Conservation (phyloP, 37 sponge, comb jelly and placozoan species). For the Bolinopsis microptera region DNA sequence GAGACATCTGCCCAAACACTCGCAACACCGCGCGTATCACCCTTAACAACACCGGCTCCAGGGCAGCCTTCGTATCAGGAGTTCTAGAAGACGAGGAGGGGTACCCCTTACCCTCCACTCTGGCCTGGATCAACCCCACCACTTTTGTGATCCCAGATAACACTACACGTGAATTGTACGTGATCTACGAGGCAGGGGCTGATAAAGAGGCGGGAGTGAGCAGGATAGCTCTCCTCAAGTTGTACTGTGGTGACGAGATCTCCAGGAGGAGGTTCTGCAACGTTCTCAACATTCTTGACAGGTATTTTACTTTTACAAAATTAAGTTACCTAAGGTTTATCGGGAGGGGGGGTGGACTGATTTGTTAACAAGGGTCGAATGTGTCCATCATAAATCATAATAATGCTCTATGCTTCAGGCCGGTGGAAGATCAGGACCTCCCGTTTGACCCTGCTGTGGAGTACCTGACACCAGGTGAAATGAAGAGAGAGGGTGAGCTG, state of each 20-base stretch:
- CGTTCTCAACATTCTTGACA: not conserved
- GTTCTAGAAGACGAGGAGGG: conserved; percentile 50
- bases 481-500: not conserved
- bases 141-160: not conserved
- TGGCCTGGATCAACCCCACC: conserved; percentile 43
- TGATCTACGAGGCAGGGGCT: conserved; percentile 35
- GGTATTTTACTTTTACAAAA: conserved; percentile 3
- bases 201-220: not conserved
- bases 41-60: conserved; percentile 12
- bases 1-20: not conserved
- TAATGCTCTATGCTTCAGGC: too few relatives aligned
- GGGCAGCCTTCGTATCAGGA: conserved; percentile 54
- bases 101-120: not conserved
- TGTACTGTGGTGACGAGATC: conserved; percentile 52
- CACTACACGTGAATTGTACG: conserved; percentile 12
- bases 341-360: too few relatives aligned
- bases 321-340: too few relatives aligned
- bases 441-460: conserved; percentile 51
- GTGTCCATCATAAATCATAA: too few relatives aligned
- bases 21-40: conserved; percentile 33
- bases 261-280: conserved; percentile 52
- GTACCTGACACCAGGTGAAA: conserved; percentile 28
- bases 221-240: conserved; percentile 35
- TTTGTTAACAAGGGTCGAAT: too few relatives aligned
- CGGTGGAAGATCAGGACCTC: not conserved